Evolutionary conservation across 92 coral and sea anemone species (phyloP).

Genomic region (Epizoanthus ramosus): DNA sequence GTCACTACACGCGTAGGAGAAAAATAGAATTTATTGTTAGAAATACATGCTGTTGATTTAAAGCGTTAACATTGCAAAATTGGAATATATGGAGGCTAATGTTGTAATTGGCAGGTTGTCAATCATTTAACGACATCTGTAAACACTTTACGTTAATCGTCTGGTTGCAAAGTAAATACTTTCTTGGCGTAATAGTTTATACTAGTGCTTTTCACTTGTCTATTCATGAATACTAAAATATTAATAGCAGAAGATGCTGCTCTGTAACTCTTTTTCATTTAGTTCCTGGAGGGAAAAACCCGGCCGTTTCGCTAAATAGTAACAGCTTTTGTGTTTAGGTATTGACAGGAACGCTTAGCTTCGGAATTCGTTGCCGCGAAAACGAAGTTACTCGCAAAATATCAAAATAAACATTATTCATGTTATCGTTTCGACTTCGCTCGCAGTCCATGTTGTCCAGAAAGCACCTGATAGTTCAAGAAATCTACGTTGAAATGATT

Average conservation of each 20-base stretch:
- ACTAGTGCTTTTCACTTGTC: constrained; percentile 36
- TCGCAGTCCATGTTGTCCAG: constrained; percentile 10
- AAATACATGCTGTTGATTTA: constrained; percentile 68
- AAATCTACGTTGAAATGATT: constrained; percentile 26
- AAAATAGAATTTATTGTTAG: constrained; percentile 57
- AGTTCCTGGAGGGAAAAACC: neutral
- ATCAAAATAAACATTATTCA: neutral
- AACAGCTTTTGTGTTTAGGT: neutral
- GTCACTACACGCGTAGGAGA: constrained; percentile 58
- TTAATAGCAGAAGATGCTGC: constrained; percentile 30
- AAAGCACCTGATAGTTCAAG: constrained; percentile 27
- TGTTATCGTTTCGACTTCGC: neutral
- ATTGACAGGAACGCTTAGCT: neutral
- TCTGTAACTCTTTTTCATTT: constrained; percentile 2
- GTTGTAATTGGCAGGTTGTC: constrained; percentile 84
- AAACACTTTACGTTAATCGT: constrained; percentile 88
- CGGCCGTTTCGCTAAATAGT: neutral
- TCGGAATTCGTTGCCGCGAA: constrained; percentile 4
- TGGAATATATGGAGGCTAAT: constrained; percentile 88
- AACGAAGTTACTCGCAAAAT: neutral
- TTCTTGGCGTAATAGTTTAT: constrained; percentile 69
- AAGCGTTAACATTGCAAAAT: constrained; percentile 77
- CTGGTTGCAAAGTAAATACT: constrained; percentile 82
- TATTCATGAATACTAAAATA: constrained; percentile 45
- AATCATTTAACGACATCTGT: constrained; percentile 79